Percentiles rank a stretch among this genome's conserved stretches.
phyloP scores from a whole-genome alignment of 2,113 vertebrate genomes.

The Pachypanchax playfairii region DNA sequence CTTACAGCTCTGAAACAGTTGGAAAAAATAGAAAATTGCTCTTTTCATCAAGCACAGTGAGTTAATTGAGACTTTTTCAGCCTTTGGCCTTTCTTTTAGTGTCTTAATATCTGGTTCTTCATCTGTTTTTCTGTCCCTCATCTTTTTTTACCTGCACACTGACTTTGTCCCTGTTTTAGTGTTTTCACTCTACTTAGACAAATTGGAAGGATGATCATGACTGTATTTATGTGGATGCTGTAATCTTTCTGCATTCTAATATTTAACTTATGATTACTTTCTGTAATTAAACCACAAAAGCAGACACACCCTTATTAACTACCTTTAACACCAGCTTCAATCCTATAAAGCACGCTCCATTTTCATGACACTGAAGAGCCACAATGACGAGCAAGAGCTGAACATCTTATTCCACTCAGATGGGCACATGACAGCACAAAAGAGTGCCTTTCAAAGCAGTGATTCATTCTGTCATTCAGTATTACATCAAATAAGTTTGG shows the following conservation, averaged over 20 bases:
- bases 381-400: constrained; percentile 17
- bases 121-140: constrained; percentile 2
- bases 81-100: constrained; percentile 12
- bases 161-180: constrained; percentile 33
- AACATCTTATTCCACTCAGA: constrained; percentile 35
- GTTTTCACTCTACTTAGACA: constrained; percentile 34
- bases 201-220: constrained; percentile 48
- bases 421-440: constrained; percentile 31
- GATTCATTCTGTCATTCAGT: constrained; percentile 45
- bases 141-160: constrained; percentile 44
- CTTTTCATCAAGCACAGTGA: constrained; percentile 69
- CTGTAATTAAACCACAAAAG: constrained; percentile 44
- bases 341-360: background rate
- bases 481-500: constrained; percentile 58
- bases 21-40: constrained; percentile 64
- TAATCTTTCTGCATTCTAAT: constrained; percentile 42
- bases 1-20: constrained; percentile 26
- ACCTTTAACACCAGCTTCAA: background rate
- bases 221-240: constrained; percentile 44
- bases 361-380: constrained; percentile 18
- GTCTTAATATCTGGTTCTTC: background rate
- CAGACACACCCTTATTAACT: constrained; percentile 36
- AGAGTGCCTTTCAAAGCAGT: constrained; percentile 55
- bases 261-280: background rate
- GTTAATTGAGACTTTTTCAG: constrained; percentile 41